These are phyloP conservation scores for Epizoanthus illoricatus DNA, from an alignment of 92 coral and sea anemone genomes.

Conservation along the genomic window DNA sequence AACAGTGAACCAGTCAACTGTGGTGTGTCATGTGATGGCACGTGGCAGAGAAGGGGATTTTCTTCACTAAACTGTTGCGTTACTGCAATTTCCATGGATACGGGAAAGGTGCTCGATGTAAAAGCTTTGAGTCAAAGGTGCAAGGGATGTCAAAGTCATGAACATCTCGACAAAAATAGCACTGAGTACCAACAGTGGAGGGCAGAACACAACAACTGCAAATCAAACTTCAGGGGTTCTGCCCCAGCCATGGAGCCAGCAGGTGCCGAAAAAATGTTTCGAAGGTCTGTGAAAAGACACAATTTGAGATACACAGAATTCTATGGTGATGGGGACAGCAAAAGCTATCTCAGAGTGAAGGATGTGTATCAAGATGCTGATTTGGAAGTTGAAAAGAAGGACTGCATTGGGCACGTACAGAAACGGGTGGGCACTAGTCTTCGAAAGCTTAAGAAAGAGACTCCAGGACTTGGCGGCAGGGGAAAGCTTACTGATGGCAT, in stretches of 20 bases:
- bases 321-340: constrained; percentile 50
- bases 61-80: constrained; percentile 44
- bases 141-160: constrained; percentile 44
- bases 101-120: constrained; percentile 54
- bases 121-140: constrained; percentile 43
- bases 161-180: constrained; percentile 44
- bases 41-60: constrained; percentile 45
- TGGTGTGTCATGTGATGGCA: constrained; percentile 53
- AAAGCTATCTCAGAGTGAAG: constrained; percentile 36
- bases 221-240: constrained; percentile 48
- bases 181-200: constrained; percentile 48
- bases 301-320: constrained; percentile 20
- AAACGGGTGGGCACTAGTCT: constrained; percentile 47
- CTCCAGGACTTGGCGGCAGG: constrained; percentile 42
- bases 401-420: constrained; percentile 47
- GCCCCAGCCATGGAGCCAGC: constrained; percentile 36
- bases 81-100: not conserved
- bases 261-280: constrained; percentile 31
- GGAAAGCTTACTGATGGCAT: constrained; percentile 44
- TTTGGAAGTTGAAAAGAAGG: constrained; percentile 37
- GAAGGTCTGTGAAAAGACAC: constrained; percentile 1
- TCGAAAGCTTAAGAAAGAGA: constrained; percentile 30
- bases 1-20: constrained; percentile 32
- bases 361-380: constrained; percentile 31
- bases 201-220: constrained; percentile 52